A percentile compares a stretch with the other conserved stretches of the same genome.
phyloP scores from a whole-genome alignment of 2,797 vertebrate species.

The Okamejei kenojei region DNA sequence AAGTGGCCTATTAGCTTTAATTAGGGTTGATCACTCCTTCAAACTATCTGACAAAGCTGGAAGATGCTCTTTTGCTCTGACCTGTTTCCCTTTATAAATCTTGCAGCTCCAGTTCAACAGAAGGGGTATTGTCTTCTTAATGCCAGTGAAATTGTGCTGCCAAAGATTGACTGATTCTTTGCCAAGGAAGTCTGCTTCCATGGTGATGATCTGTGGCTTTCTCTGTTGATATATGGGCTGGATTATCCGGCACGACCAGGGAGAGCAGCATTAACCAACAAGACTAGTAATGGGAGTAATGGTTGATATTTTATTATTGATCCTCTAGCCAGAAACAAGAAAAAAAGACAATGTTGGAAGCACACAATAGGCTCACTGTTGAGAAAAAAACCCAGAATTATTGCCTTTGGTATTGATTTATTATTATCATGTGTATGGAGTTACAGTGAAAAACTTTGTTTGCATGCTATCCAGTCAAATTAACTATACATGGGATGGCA shows the following conservation, averaged over 20 bases:
- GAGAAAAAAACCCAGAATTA: not conserved
- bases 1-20: conserved; percentile 31
- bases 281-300: not conserved
- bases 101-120: not conserved
- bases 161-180: conserved; percentile 30
- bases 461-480: too few species aligned
- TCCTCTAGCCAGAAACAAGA: not conserved
- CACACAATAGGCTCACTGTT: not conserved
- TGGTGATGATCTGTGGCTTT: conserved; percentile 31
- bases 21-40: conserved; percentile 25
- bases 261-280: not conserved
- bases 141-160: conserved; percentile 32
- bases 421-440: too few species aligned
- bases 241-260: not conserved
- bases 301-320: not conserved
- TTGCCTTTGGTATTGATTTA: too few species aligned
- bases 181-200: conserved; percentile 26
- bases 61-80: conserved; percentile 18
- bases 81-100: conserved; percentile 27
- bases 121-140: conserved; percentile 34
- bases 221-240: conserved; percentile 6
- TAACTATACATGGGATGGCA: too few species aligned
- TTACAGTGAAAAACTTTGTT: too few species aligned
- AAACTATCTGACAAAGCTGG: conserved; percentile 16
- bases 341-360: not conserved